Conservation (phyloP, 1,140 invertebrate species). For the Asbolus verrucosus region DNA sequence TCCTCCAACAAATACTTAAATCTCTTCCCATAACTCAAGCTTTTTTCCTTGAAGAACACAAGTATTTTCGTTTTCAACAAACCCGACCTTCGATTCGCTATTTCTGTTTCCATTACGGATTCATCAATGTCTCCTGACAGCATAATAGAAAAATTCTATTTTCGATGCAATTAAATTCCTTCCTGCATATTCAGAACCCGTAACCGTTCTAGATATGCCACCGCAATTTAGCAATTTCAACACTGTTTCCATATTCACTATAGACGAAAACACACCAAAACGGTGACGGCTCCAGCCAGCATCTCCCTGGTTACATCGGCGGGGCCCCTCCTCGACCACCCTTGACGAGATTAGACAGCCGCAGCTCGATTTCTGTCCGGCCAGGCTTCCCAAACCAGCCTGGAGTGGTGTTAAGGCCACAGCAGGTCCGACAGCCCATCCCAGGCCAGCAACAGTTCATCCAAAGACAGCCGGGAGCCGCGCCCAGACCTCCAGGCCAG, state of each 20-base stretch:
- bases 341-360: conserved; percentile 57
- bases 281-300: conserved; percentile 1
- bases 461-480: conserved; percentile 48
- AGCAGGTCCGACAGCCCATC: conserved; percentile 23
- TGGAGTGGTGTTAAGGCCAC: conserved; percentile 35
- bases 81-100: background rate
- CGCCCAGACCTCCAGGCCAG: conserved; percentile 48
- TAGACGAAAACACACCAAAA: conserved; percentile 24
- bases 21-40: conserved; percentile 40
- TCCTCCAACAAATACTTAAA: conserved; percentile 44
- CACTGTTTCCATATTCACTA: conserved; percentile 7
- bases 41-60: conserved; percentile 28
- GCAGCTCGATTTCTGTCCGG: conserved; percentile 53
- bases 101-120: conserved; percentile 13
- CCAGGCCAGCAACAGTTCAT: conserved; percentile 48
- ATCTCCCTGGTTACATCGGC: conserved; percentile 4
- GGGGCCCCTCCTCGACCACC: conserved; percentile 49
- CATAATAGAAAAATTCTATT: conserved; percentile 29
- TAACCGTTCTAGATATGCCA: too few species aligned
- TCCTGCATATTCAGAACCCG: too few species aligned
- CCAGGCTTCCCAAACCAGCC: conserved; percentile 55
- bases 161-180: too few species aligned
- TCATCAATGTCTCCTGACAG: conserved; percentile 29
- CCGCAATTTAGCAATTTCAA: too few species aligned
- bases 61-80: conserved; percentile 32